Percentiles rank a stretch among this genome's conserved stretches.
phyloP scores from a whole-genome alignment of 2,113 vertebrate species.

The Nyctibius bracteatus region DNA sequence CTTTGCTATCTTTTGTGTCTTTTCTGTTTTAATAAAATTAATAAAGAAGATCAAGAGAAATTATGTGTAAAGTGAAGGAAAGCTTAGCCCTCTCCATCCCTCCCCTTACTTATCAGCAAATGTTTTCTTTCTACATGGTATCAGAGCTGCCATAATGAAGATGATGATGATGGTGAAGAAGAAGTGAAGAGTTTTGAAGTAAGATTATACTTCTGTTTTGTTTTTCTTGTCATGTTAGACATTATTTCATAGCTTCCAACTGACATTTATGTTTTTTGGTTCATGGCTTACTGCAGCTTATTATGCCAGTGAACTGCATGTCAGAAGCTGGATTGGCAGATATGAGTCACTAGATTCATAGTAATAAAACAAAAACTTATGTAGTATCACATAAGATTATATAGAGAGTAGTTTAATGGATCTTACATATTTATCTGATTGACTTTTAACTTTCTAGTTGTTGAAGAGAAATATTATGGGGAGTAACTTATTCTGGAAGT shows the following conservation, averaged over 20 bases:
- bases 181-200: constrained; percentile 98
- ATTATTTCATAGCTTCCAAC: constrained; percentile 73
- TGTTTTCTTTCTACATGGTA: not conserved
- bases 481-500: not conserved
- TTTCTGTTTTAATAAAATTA: not conserved
- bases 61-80: not conserved
- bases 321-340: constrained; percentile 50
- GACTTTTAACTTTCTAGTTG: not conserved
- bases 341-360: constrained; percentile 16
- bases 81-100: not conserved
- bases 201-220: constrained; percentile 58
- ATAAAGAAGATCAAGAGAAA: not conserved
- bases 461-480: not conserved
- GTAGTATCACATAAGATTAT: not conserved
- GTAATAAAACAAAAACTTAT: not conserved
- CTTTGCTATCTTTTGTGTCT: not conserved
- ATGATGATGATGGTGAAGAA: constrained; percentile 89
- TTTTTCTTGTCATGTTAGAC: constrained; percentile 7
- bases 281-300: constrained; percentile 74
- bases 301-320: constrained; percentile 69
- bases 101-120: not conserved
- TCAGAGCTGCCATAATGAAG: constrained; percentile 96
- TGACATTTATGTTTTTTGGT: constrained; percentile 71
- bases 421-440: not conserved
- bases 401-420: not conserved